These are phyloP conservation scores for Tenthredo mesomela DNA, from an alignment of 2,888 invertebrate genomes.

Conservation along the genomic window DNA sequence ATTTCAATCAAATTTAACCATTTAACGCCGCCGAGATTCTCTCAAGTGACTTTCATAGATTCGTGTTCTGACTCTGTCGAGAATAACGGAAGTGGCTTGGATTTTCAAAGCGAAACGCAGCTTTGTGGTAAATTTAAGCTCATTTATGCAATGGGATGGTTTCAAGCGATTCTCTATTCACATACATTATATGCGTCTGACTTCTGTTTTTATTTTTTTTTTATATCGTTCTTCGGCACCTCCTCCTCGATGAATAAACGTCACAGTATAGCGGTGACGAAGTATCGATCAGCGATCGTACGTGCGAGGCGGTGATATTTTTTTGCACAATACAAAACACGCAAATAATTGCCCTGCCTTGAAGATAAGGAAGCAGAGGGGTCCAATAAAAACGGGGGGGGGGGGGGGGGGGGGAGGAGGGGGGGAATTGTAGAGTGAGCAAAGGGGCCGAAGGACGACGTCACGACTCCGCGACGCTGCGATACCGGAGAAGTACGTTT, in stretches of 20 bases:
- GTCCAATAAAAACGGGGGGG: background rate
- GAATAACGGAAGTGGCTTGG: background rate
- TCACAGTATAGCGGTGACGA: background rate
- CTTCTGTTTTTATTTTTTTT: background rate
- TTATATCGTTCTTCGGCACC: background rate
- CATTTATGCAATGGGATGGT: background rate
- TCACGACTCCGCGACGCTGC: background rate
- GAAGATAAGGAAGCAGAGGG: background rate
- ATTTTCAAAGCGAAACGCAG: background rate
- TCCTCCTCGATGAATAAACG: background rate
- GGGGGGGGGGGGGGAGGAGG: too few species aligned
- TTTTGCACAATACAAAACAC: constrained; percentile 44
- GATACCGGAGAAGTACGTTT: constrained; percentile 52
- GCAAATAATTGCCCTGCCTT: constrained; percentile 39
- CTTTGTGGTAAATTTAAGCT: background rate
- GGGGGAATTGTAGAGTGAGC: constrained; percentile 1
- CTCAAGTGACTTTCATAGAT: background rate
- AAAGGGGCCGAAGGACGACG: background rate
- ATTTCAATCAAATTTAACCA: background rate
- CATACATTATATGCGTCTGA: background rate
- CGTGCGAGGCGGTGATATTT: constrained; percentile 31
- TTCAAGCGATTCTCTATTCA: background rate
- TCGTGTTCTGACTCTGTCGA: background rate
- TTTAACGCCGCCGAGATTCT: background rate
- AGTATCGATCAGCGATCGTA: background rate